Conservation (phyloP, 2,113 vertebrate species). For the Lasiurus borealis region DNA sequence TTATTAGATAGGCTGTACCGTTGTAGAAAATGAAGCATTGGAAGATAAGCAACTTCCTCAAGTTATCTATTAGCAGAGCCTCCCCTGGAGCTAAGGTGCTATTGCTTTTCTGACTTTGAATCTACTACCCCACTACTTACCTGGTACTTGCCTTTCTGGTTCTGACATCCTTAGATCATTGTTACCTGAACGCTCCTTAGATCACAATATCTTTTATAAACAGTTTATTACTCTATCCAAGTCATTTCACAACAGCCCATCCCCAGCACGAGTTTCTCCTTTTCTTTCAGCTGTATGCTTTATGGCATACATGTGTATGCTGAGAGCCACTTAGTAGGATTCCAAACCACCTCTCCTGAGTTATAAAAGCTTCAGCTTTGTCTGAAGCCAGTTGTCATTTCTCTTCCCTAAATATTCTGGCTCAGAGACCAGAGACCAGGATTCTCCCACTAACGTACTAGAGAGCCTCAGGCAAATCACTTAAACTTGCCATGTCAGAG, state of each 20-base stretch:
- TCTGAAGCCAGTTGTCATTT: conserved; percentile 29
- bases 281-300: not conserved
- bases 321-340: not conserved
- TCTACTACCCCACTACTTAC: not conserved
- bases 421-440: conserved; percentile 42
- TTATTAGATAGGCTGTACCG: not conserved
- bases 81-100: not conserved
- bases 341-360: not conserved
- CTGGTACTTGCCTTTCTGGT: not conserved
- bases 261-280: not conserved
- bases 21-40: not conserved
- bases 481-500: conserved; percentile 67
- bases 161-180: conserved; percentile 4
- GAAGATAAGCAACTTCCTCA: conserved; percentile 26
- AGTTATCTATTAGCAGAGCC: not conserved
- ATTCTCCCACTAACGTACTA: conserved; percentile 35
- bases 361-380: not conserved
- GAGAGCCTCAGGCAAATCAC: conserved; percentile 59
- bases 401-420: conserved; percentile 46
- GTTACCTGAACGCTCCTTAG: not conserved
- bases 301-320: not conserved
- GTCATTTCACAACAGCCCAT: not conserved
- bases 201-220: not conserved
- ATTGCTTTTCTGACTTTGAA: not conserved
- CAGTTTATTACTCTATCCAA: not conserved